Percentiles rank a stretch among this genome's conserved stretches.
Evolutionary conservation across 1,140 invertebrate species (phyloP).

Genomic region (Micrasema minimum): DNA sequence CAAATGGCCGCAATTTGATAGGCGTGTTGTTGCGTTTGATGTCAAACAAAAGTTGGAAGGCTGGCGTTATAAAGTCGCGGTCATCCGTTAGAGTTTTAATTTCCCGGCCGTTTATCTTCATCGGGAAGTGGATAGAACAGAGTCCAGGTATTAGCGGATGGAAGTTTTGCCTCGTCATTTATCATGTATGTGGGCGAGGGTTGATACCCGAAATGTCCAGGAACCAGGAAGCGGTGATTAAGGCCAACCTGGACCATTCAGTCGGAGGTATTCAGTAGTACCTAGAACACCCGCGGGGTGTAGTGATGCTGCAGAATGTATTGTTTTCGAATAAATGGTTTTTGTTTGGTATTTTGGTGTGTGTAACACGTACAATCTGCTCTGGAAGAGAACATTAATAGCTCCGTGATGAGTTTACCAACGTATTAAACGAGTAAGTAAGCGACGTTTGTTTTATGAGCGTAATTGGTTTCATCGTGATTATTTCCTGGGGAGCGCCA

Average conservation of each 20-base stretch:
- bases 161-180: slow-evolving; percentile 34
- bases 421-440: slow-evolving; percentile 18
- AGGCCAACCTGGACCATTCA: slow-evolving; percentile 25
- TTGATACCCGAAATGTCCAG: slow-evolving; percentile 1
- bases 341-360: slow-evolving; percentile 46
- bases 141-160: not conserved
- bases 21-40: slow-evolving; percentile 32
- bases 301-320: slow-evolving; percentile 44
- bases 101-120: slow-evolving; percentile 37
- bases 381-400: slow-evolving; percentile 40
- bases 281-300: not conserved
- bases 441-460: too few species aligned
- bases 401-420: slow-evolving; percentile 46
- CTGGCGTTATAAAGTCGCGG: slow-evolving; percentile 3
- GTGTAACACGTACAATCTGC: slow-evolving; percentile 31
- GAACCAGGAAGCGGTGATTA: slow-evolving; percentile 36
- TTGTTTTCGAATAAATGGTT: slow-evolving; percentile 22
- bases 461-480: too few species aligned
- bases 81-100: slow-evolving; percentile 41
- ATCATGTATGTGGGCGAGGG: slow-evolving; percentile 37
- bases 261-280: too few species aligned
- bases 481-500: too few species aligned
- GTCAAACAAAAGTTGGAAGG: slow-evolving; percentile 14
- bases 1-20: slow-evolving; percentile 40
- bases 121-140: too few species aligned